A percentile compares a stretch with the other conserved stretches of the same genome.
phyloP scores from a whole-genome alignment of 2,797 vertebrate genomes.

The Glyptemys insculpta region DNA sequence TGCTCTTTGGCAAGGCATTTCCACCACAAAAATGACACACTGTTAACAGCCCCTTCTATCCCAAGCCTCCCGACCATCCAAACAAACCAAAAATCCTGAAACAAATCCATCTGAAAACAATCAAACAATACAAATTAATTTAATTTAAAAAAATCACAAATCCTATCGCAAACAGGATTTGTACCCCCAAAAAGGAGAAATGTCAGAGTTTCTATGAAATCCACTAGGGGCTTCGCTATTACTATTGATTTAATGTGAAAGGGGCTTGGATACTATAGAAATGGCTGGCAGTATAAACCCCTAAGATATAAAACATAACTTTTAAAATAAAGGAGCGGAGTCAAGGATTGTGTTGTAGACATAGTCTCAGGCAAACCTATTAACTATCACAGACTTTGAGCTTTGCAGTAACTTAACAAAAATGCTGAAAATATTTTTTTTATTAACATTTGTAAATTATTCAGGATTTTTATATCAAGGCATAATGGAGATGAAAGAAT shows the following conservation, averaged over 20 bases:
- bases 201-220: background rate
- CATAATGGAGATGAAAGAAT: background rate
- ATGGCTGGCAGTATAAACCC: background rate
- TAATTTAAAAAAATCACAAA: background rate
- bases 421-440: slow-evolving; percentile 35
- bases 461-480: background rate
- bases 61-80: background rate
- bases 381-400: background rate
- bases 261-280: background rate
- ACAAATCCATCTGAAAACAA: background rate
- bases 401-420: background rate
- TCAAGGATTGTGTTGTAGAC: background rate
- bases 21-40: background rate
- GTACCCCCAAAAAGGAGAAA: background rate
- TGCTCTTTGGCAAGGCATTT: background rate
- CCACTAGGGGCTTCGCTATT: background rate
- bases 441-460: background rate
- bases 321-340: background rate
- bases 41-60: background rate
- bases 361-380: background rate
- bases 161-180: background rate
- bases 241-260: background rate
- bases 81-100: background rate
- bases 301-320: background rate
- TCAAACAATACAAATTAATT: background rate